Evolutionary conservation across 2,888 invertebrate species (phyloP), one percentile per base, ranked within the genome.

Genomic region (Linnaemya vulpina): DNA sequence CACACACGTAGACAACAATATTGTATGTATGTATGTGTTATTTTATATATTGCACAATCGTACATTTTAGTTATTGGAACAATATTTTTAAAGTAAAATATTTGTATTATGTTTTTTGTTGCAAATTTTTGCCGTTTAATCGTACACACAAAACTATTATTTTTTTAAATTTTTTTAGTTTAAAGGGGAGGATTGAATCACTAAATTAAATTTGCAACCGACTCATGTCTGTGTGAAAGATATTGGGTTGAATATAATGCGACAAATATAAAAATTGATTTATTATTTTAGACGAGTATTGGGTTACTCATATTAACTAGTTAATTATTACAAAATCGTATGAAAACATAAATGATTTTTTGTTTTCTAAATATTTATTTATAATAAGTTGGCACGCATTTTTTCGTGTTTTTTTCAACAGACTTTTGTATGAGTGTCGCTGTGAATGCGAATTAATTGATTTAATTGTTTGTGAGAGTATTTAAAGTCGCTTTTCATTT

Each of bases 381-480:
- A 55, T 38, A 20, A 4, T n/a, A 51, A 63, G 53, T 83, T 70
- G 55, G 74, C 83, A 83, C 51, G 75, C 76, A 80, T 76, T 84
- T 83, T 80, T 80, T 58, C 73, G 71, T 65, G 40, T 71, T 75
- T 68, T 79, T 83, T 75, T 70, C n/a, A n/a, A 46, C 38, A 79
- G 83, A 17, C 17, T 68, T 22, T 40, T 46, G 65, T 62, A 13
- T 30, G 75, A 51, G 46, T 84, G 75, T 60, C 46, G 30, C 30
- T 67, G 46, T 49, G 84, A 80, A 84, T 84, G 67, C 30, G 25
- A 84, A 80, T 82, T 73, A 67, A 63, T 53, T 58, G 8, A 49
- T 67, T 80, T 55, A 58, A 38, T 73, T 70, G 25, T 40, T 38
- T 63, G 25, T 46, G 67, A 55, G 55, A 51, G 25, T 60, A n/a